Evolutionary conservation across 2,888 invertebrate species (phyloP).

Genomic region (Diloba caeruleocephala): DNA sequence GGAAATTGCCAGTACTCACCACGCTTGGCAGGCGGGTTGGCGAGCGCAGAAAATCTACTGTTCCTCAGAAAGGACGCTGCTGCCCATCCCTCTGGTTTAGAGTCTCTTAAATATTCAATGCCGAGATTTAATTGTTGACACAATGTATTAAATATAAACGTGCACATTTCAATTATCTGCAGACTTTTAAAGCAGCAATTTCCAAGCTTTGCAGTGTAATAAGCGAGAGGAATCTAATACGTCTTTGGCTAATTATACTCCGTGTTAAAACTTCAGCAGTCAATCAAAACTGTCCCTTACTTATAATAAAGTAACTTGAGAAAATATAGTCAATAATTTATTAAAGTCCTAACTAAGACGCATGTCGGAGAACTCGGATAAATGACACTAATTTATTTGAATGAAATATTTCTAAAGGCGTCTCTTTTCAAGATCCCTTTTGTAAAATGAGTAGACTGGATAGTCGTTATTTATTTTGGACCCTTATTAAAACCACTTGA

Average conservation of each 20-base stretch:
- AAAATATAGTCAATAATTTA: conserved; percentile 72
- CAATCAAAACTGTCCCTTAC: conserved; percentile 58
- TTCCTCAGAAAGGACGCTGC: too few species aligned
- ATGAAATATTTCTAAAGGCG: conserved; percentile 73
- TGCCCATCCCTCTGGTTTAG: too few species aligned
- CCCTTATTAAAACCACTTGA: conserved; percentile 71
- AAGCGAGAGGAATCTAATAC: too few species aligned
- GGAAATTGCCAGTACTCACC: too few species aligned
- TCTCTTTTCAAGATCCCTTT: conserved; percentile 68
- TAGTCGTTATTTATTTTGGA: conserved; percentile 75
- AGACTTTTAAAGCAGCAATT: conserved; percentile 31
- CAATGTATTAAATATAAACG: conserved; percentile 19
- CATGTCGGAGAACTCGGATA: conserved; percentile 63
- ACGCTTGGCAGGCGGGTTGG: too few species aligned
- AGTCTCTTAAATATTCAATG: too few species aligned
- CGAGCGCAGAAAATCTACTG: too few species aligned
- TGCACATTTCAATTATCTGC: conserved; percentile 22
- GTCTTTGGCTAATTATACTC: conserved; percentile 37
- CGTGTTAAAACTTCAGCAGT: conserved; percentile 49
- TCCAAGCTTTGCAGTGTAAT: conserved; percentile 20
- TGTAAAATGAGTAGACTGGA: conserved; percentile 71
- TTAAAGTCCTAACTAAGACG: conserved; percentile 67
- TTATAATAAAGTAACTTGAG: conserved; percentile 61
- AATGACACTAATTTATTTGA: conserved; percentile 79
- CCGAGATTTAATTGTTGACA: conserved; percentile 3